These are phyloP conservation scores for Stichopus chloronotus DNA, from an alignment of 35 echinoderm and acorn worm species.

Conservation along the genomic window DNA sequence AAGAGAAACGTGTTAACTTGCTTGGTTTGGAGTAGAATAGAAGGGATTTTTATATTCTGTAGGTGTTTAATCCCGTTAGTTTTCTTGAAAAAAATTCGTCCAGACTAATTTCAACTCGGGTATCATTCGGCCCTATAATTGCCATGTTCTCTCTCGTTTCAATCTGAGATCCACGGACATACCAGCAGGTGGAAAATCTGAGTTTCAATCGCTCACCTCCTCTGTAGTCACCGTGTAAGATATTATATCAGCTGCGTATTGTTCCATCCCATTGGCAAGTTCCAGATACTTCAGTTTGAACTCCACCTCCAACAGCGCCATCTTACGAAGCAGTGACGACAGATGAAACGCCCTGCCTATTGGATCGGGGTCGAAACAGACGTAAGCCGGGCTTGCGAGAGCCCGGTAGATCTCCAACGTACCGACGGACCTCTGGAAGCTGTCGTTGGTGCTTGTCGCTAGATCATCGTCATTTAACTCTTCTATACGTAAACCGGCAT, in stretches of 20 bases:
- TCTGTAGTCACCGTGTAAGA: conserved; percentile 63
- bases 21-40: too few relatives aligned
- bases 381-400: conserved; percentile 87
- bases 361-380: conserved; percentile 78
- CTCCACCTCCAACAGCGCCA: conserved; percentile 69
- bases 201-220: conserved; percentile 52
- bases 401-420: conserved; percentile 84
- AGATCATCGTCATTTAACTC: conserved; percentile 48
- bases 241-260: conserved; percentile 66
- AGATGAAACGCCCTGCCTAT: conserved; percentile 71
- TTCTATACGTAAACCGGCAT: conserved; percentile 61
- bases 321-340: conserved; percentile 35
- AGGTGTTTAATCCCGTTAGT: too few relatives aligned
- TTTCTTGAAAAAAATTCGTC: too few relatives aligned
- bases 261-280: conserved; percentile 68
- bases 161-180: background rate
- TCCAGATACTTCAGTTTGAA: conserved; percentile 75
- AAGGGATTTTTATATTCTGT: too few relatives aligned
- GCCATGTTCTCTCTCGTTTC: conserved; percentile 18
- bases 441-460: conserved; percentile 43
- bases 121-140: conserved; percentile 6
- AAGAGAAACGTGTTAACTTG: too few relatives aligned
- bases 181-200: background rate
- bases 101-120: background rate
- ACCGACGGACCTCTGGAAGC: conserved; percentile 79